Evolutionary conservation across 1,140 invertebrate genomes (phyloP), one percentile per base, ranked within the genome.

Genomic region (Calliphora vicina): DNA sequence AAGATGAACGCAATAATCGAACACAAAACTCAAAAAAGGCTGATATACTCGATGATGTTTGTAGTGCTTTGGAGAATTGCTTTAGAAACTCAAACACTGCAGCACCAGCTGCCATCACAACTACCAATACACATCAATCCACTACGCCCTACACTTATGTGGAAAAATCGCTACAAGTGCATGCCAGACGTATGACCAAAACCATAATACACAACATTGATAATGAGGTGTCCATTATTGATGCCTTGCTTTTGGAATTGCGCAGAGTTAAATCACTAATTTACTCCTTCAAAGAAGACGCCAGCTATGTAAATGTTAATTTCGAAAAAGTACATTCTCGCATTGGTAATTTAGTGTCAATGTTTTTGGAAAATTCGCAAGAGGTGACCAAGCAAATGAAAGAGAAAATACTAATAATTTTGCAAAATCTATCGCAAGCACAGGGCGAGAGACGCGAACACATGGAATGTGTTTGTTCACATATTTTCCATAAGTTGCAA

Each of bases 231-330:
- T 88, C 88, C 13, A 87, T 90, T 20, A 89, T 87, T 23, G 89
- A 91, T 84, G 87, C 89, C 25, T 86, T 94, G n/a, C 92, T 93
- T 84, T 92, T 91, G 0, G 93, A 94, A 90, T 91, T 94, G 0
- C 94, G 94, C 89, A 93, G 94, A 85, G 87, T 95, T 17, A 93
- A 94, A 88, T 91, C 93, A 83, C 92, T 94, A n/a, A 93, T 94
- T 20, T 91, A 88, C 72, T 94, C 93, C 84, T 95, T 94, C 85
- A 93, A 93, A 91, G 92, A 93, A 83, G 94, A 95, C 86, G 89
- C 91, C 17, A 88, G 93, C 72, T 94, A 94, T 86, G 86, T 91
- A 12, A 88, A 87, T 15, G 92, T 95, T 0, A 91, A 94, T 86
- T 94, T 95, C 83, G 90, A 92, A n/a, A 87, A 93, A 72, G 92